Conservation (phyloP, 2,113 vertebrate species). For the Ibidorhyncha struthersii region DNA sequence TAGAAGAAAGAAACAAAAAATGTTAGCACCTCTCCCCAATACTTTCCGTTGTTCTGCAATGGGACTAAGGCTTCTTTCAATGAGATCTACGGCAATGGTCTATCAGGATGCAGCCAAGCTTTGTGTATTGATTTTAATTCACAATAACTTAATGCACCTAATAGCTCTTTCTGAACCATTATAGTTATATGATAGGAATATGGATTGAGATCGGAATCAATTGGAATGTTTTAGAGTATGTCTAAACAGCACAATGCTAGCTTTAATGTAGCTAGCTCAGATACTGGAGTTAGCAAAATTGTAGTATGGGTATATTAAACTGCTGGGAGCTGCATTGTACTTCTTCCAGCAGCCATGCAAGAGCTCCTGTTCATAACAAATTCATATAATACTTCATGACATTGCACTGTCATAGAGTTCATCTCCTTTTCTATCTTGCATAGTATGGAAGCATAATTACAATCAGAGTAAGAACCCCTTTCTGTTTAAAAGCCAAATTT, state of each 20-base stretch:
- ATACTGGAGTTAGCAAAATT: not conserved
- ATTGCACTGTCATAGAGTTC: not conserved
- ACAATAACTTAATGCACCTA: conserved; percentile 22
- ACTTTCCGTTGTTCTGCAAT: not conserved
- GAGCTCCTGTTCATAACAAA: not conserved
- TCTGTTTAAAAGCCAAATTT: not conserved
- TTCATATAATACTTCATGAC: not conserved
- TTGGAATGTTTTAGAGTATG: not conserved
- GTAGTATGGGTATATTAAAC: not conserved
- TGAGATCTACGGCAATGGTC: not conserved
- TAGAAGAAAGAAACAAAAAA: not conserved
- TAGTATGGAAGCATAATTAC: not conserved
- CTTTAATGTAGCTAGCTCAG: not conserved
- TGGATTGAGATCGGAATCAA: not conserved
- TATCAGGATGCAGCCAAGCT: not conserved
- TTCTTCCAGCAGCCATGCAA: not conserved
- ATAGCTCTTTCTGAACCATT: conserved; percentile 10
- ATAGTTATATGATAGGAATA: not conserved
- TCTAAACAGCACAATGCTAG: not conserved
- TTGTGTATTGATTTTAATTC: conserved; percentile 47
- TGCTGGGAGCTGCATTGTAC: not conserved
- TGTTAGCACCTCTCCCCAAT: not conserved
- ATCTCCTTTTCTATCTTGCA: not conserved
- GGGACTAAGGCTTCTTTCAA: not conserved
- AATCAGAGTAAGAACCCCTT: not conserved